Evolutionary conservation across 2,888 invertebrate genomes (phyloP), one percentile per base, ranked within the genome.

Genomic region (Apoda limacodes): DNA sequence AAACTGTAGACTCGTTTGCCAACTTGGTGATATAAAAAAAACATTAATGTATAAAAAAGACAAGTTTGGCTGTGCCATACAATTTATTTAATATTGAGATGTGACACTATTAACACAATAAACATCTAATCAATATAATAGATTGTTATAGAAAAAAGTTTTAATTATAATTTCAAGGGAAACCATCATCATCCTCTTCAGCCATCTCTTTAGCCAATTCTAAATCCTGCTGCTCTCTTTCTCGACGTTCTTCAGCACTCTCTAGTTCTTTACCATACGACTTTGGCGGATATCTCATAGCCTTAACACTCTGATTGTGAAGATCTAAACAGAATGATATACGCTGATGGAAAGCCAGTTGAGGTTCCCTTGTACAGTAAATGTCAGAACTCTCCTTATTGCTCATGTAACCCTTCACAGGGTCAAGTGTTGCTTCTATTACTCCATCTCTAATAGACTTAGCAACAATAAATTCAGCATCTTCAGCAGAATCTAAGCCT

Each of bases 141-240:
- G n/a, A n/a, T n/a, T n/a, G n/a, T n/a, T n/a, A n/a, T n/a, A n/a
- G n/a, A n/a, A n/a, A n/a, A n/a, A n/a, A n/a, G n/a, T n/a, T n/a
- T n/a, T n/a, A n/a, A n/a, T n/a, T n/a, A n/a, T n/a, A n/a, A n/a
- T n/a, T 50, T 70, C 55, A 82, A 56, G 82, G 82, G 60, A 91
- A 92, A 44, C 91, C 91, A 80, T 95, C 95, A 82, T 98, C 97
- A 70, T 99, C 98, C 63, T 99, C 98, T 61, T 99, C 99, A 5
- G 98, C 98, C 92, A 99, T 96, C 81, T 99, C 98, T 69, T 98
- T 99, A n/a, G 99, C 99, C 51, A 98, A 83, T 67, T 99, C 99
- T 55, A 99, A 82, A 74, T 99, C 99, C 69, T 98, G 97, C 57
- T 98, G 97, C 66, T 98, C 98, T 30, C 97, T 83, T 68, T 98